phyloP scores from a whole-genome alignment of 2,888 invertebrate genomes.

The Amphiduros pacificus region DNA sequence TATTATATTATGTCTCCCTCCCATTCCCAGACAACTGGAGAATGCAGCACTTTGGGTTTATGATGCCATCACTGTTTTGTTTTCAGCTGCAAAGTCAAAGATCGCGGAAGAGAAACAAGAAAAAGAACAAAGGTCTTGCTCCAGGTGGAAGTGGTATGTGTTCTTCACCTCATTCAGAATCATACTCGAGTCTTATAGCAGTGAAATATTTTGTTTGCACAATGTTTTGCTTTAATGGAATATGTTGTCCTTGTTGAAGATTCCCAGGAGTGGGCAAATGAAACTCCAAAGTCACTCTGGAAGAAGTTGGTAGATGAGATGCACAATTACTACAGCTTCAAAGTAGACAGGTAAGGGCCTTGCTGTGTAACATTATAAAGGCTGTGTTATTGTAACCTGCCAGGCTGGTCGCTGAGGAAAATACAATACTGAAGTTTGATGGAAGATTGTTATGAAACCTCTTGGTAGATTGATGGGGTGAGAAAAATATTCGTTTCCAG shows the following conservation, averaged over 20 bases:
- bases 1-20: too few relatives aligned
- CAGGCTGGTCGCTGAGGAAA: too few relatives aligned
- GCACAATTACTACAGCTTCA: conserved; percentile 87
- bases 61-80: too few relatives aligned
- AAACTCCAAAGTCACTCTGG: conserved; percentile 88
- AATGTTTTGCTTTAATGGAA: not conserved
- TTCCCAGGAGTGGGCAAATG: conserved; percentile 81
- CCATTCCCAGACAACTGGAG: too few relatives aligned
- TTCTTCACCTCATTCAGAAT: not conserved
- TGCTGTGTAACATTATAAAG: not conserved
- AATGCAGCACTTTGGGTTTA: too few relatives aligned
- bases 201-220: not conserved
- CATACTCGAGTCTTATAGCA: not conserved
- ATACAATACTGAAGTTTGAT: too few relatives aligned
- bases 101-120: conserved; percentile 64
- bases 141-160: conserved; percentile 1
- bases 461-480: too few relatives aligned
- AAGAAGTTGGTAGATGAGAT: conserved; percentile 81
- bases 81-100: conserved; percentile 66
- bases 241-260: conserved; percentile 44
- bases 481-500: too few relatives aligned
- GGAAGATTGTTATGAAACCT: too few relatives aligned
- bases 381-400: not conserved
- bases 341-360: conserved; percentile 67
- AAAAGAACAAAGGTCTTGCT: conserved; percentile 59